A percentile compares a stretch with the other conserved stretches of the same genome.
phyloP scores from a whole-genome alignment of 2,888 invertebrate genomes.

The Lymantria dispar region DNA sequence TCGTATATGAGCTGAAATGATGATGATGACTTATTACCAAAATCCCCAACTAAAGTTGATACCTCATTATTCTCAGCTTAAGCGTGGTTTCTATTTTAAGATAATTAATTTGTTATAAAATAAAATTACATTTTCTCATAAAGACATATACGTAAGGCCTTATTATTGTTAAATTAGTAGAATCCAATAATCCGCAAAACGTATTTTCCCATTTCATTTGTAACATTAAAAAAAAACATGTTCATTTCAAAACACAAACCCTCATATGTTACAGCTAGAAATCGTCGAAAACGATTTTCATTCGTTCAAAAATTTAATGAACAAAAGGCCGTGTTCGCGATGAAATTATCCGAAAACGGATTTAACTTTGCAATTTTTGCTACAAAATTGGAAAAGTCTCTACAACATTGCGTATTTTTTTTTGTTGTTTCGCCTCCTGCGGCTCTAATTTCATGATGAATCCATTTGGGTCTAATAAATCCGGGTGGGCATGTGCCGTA shows the following conservation, averaged over 20 bases:
- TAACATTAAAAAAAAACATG: not conserved
- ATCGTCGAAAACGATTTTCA: slow-evolving; percentile 1
- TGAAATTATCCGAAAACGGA: slow-evolving; percentile 24
- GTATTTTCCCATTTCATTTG: not conserved
- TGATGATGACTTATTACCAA: too few species aligned
- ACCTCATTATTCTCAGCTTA: too few species aligned
- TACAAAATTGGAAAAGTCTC: slow-evolving; percentile 35
- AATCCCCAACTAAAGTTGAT: too few species aligned
- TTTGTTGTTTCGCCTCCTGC: slow-evolving; percentile 31
- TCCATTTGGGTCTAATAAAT: slow-evolving; percentile 43
- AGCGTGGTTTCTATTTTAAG: too few species aligned
- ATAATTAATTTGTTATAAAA: not conserved
- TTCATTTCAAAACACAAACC: not conserved
- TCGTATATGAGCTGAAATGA: too few species aligned
- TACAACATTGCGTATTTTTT: slow-evolving; percentile 34
- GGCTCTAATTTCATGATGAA: slow-evolving; percentile 36
- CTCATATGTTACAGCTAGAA: not conserved
- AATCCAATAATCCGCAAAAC: not conserved
- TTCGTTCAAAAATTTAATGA: slow-evolving; percentile 12
- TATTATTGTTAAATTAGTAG: not conserved
- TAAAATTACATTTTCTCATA: not conserved
- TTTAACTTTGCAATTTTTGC: slow-evolving; percentile 23
- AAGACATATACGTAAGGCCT: not conserved
- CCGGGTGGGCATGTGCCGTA: slow-evolving; percentile 21
- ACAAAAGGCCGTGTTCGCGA: slow-evolving; percentile 8